Evolutionary conservation across 2,888 invertebrate genomes (phyloP), one percentile per base, ranked within the genome.

Genomic region (Eumacrocentrus americanus): DNA sequence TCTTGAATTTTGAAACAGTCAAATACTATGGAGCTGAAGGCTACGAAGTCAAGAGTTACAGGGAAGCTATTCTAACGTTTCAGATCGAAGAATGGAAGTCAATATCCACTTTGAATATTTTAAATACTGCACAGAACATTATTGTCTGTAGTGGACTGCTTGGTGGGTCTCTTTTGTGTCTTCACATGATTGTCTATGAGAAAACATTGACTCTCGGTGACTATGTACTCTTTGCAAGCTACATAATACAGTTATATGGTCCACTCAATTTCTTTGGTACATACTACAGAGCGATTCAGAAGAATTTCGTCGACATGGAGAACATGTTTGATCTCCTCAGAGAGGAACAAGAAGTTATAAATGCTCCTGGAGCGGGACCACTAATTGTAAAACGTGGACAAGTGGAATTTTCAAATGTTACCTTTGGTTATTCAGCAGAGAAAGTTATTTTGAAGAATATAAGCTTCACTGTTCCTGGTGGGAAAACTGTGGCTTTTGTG

Each of bases 251-350:
- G 76, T 83, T 99, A 20, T 98, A 98, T 77, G 92, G 93, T 61
- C 98, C 98, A 0, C 83, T 99, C 52, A 98, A 98, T 83, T 98
- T 94, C 91, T 95, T 99, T 78, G 98, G 98, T 23, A 98, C 97
- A 2, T 98, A 96, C 76, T 99, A 99, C 78, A 94, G 98, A 76
- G 92, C 94, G 58, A 97, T 98, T 61, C 98, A 98, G 79, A 95
- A 94, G 83, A 94, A 96, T 76, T 98, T 99, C 76, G 90, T 98
- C 14, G 98, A 99, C 77, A 98, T 98, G 98, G 98, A 99, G 82
- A 98, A 98, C 81, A 98, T 99, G 98, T 95, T 98, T 79, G 97
- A 98, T 70, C 82, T 99, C 64, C 84, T 99, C 73, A 87, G 91
- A 37, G 94, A 95, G 74, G 88, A 91, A 44, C 88, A 91, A 55